phyloP scores from a whole-genome alignment of 2,797 vertebrate species.

The Staurois parvus region DNA sequence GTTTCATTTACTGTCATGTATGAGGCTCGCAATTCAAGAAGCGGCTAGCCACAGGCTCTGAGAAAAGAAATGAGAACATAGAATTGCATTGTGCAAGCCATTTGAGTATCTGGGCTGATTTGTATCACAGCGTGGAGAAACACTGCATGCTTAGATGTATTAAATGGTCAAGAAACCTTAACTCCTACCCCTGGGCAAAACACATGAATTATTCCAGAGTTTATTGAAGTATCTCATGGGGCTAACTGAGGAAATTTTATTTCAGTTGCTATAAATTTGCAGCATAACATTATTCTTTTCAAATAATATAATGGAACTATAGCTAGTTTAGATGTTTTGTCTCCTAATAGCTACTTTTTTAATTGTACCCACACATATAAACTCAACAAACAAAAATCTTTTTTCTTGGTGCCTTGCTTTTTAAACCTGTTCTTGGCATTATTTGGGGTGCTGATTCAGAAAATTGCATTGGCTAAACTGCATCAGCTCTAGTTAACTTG shows the following conservation, averaged over 20 bases:
- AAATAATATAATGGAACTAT: conserved; percentile 26
- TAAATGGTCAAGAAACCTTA: conserved; percentile 47
- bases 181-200: conserved; percentile 22
- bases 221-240: conserved; percentile 38
- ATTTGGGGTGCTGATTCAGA: no score
- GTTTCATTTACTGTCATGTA: conserved; percentile 53
- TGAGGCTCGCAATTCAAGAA: conserved; percentile 35
- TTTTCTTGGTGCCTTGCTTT: no score
- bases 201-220: conserved; percentile 27
- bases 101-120: conserved; percentile 40
- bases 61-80: conserved; percentile 45
- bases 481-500: no score
- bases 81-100: conserved; percentile 49
- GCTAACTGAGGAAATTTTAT: conserved; percentile 15
- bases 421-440: no score
- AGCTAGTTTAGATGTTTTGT: neutral
- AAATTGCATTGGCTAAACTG: no score
- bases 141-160: conserved; percentile 39
- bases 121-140: conserved; percentile 41
- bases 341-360: no score
- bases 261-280: conserved; percentile 2
- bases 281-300: conserved; percentile 19
- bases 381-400: no score
- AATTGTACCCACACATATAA: no score
- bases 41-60: conserved; percentile 49